Percentiles rank a stretch among this genome's conserved stretches.
phyloP scores from a whole-genome alignment of 2,113 vertebrate species.

The Coregonus clupeaformis region DNA sequence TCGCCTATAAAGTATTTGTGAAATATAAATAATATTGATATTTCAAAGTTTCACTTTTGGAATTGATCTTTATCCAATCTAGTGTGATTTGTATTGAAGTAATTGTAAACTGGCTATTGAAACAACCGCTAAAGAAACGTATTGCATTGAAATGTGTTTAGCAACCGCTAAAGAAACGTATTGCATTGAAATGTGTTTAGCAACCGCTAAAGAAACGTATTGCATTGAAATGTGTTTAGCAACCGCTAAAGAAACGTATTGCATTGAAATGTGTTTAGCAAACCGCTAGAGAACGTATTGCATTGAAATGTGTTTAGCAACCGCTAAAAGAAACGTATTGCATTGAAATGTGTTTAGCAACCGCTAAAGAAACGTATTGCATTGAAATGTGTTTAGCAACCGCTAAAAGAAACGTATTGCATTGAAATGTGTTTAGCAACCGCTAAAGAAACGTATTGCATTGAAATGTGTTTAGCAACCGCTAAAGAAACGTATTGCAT shows the following conservation, averaged over 20 bases:
- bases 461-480: slow-evolving; percentile 43
- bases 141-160: slow-evolving; percentile 65
- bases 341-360: too few species aligned
- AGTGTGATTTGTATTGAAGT: slow-evolving; percentile 58
- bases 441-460: too few species aligned
- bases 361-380: slow-evolving; percentile 55
- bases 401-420: slow-evolving; percentile 55
- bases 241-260: slow-evolving; percentile 52
- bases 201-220: too few species aligned
- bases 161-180: slow-evolving; percentile 48
- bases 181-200: slow-evolving; percentile 64
- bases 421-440: slow-evolving; percentile 62
- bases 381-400: slow-evolving; percentile 59
- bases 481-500: slow-evolving; percentile 55
- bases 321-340: too few species aligned
- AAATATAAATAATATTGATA: slow-evolving; percentile 10
- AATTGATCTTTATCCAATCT: slow-evolving; percentile 59
- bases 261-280: slow-evolving; percentile 63
- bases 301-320: slow-evolving; percentile 64
- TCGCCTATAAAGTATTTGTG: slow-evolving; percentile 22
- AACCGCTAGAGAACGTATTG: slow-evolving; percentile 52
- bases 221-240: too few species aligned
- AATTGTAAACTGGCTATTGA: slow-evolving; percentile 28
- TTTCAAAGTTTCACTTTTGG: slow-evolving; percentile 33
- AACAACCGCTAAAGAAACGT: slow-evolving; percentile 47